Percentiles rank a stretch among this genome's conserved stretches.
Conservation (phyloP, 2,113 vertebrate species). For the Perognathus longimembris region DNA sequence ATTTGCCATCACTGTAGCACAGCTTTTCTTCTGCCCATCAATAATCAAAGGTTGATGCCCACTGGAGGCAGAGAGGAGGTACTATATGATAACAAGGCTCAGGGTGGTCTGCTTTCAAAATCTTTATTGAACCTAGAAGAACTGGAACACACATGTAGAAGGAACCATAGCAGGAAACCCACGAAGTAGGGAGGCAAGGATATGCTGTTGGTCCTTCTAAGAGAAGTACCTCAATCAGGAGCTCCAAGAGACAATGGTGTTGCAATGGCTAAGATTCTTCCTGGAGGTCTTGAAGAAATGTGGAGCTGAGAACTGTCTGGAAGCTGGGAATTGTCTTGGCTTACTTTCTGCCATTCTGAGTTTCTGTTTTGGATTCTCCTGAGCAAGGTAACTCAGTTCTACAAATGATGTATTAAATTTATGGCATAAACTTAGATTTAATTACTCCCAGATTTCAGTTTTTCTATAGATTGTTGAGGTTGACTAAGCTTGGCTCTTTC, state of each 20-base stretch:
- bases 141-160: not conserved
- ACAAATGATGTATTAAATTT: not conserved
- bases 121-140: not conserved
- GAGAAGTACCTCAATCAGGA: constrained; percentile 21
- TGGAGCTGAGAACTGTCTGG: constrained; percentile 6
- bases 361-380: constrained; percentile 25
- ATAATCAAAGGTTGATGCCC: too few species aligned
- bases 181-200: constrained; percentile 14
- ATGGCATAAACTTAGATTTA: not conserved
- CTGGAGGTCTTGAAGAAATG: constrained; percentile 9
- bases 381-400: not conserved
- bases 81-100: not conserved
- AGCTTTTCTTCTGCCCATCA: not conserved
- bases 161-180: not conserved
- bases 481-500: not conserved
- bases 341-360: not conserved
- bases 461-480: not conserved
- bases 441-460: not conserved
- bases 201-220: not conserved
- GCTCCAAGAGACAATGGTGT: not conserved
- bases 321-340: not conserved
- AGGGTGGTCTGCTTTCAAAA: not conserved
- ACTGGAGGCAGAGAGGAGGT: not conserved
- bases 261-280: constrained; percentile 13
- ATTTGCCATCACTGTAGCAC: not conserved